Conservation (phyloP, 2,888 invertebrate genomes). For the Oscheius sp. region DNA sequence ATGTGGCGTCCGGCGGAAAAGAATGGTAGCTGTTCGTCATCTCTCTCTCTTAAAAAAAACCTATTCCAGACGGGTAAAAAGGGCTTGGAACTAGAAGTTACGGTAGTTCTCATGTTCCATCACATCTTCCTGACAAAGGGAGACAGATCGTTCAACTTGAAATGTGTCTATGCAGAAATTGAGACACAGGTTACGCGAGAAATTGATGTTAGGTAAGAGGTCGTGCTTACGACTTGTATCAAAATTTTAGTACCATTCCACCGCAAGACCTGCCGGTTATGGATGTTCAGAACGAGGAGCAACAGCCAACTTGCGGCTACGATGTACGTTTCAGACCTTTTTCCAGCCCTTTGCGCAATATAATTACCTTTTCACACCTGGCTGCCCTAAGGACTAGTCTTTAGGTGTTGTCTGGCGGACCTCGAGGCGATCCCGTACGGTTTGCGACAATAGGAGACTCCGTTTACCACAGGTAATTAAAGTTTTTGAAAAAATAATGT, state of each 20-base stretch:
- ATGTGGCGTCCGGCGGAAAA: constrained; percentile 65
- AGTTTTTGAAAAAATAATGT: background rate
- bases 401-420: constrained; percentile 55
- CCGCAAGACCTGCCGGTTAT: constrained; percentile 58
- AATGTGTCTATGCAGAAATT: constrained; percentile 65
- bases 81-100: constrained; percentile 66
- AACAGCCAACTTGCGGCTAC: constrained; percentile 61
- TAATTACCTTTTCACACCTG: constrained; percentile 11
- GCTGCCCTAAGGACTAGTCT: background rate
- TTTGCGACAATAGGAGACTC: constrained; percentile 66
- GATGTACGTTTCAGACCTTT: constrained; percentile 48
- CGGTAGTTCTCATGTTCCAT: constrained; percentile 69
- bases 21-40: constrained; percentile 45
- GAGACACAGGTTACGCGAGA: constrained; percentile 60
- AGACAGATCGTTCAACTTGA: constrained; percentile 63
- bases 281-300: constrained; percentile 41
- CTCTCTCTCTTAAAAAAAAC: too few species aligned
- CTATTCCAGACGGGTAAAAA: constrained; percentile 55
- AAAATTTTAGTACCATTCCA: constrained; percentile 34
- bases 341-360: too few species aligned
- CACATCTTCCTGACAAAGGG: constrained; percentile 63
- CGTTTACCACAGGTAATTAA: constrained; percentile 60
- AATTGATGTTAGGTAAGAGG: constrained; percentile 61
- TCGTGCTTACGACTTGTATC: background rate
- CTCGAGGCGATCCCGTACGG: constrained; percentile 52